Percentiles rank a stretch among this genome's conserved stretches.
These are phyloP conservation scores for Eristalis arbustorum DNA, from an alignment of 2,888 invertebrate species.

Conservation along the genomic window DNA sequence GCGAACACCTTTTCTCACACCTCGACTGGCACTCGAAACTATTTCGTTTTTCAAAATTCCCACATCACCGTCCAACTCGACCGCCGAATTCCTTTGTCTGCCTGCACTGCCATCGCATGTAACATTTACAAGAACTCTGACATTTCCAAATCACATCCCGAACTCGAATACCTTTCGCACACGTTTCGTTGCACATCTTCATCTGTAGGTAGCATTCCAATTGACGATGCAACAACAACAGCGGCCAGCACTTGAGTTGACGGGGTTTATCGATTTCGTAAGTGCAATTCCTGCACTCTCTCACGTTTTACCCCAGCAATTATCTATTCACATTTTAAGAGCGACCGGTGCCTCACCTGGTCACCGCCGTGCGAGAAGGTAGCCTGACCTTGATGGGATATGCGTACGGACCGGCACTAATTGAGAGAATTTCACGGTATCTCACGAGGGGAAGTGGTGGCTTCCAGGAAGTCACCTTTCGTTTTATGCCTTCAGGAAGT, in stretches of 20 bases:
- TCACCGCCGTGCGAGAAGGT: not conserved
- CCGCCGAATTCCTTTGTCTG: constrained; percentile 45
- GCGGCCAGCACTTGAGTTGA: not conserved
- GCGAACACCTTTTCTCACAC: constrained; percentile 38
- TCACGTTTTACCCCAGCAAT: constrained; percentile 20
- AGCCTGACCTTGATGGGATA: constrained; percentile 45
- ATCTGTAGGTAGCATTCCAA: not conserved
- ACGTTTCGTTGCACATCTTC: not conserved
- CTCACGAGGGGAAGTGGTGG: not conserved
- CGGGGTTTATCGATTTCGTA: not conserved
- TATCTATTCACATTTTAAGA: constrained; percentile 44
- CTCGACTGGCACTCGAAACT: constrained; percentile 15
- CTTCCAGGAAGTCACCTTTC: constrained; percentile 37
- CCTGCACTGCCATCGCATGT: not conserved
- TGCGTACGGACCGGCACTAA: constrained; percentile 26
- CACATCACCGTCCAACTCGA: constrained; percentile 22
- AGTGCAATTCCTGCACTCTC: constrained; percentile 24
- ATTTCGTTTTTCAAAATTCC: constrained; percentile 48
- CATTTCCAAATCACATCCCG: constrained; percentile 47
- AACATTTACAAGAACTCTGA: constrained; percentile 52
- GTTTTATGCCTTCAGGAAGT: constrained; percentile 36
- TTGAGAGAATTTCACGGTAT: constrained; percentile 25
- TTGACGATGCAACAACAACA: not conserved
- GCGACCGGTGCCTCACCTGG: constrained; percentile 7
- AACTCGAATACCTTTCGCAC: constrained; percentile 7